phyloP scores from a whole-genome alignment of 1,140 invertebrate genomes.

The Nixonia krombeini region DNA sequence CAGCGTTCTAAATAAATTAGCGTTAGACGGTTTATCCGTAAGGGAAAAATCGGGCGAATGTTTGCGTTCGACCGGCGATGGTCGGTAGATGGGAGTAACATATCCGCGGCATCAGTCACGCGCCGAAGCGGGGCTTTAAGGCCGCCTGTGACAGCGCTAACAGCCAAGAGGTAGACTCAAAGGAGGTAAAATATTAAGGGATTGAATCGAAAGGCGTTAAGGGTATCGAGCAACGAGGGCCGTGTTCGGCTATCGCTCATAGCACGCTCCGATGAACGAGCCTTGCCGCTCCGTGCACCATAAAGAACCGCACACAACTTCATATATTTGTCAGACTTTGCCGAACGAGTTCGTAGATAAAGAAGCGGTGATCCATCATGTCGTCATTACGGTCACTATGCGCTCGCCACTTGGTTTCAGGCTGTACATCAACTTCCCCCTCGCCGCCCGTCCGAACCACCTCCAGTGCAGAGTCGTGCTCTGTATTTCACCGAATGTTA shows the following conservation, averaged over 20 bases:
- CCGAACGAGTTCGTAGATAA: slow-evolving; percentile 33
- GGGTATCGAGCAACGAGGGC: slow-evolving; percentile 3
- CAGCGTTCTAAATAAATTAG: too few relatives aligned
- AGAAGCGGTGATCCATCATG: slow-evolving; percentile 58
- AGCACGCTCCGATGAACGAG: slow-evolving; percentile 54
- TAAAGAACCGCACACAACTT: slow-evolving; percentile 43
- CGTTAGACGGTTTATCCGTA: too few relatives aligned
- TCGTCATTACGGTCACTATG: slow-evolving; percentile 55
- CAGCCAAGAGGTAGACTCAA: slow-evolving; percentile 2
- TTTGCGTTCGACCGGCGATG: neutral
- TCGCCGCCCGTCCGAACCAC: too few relatives aligned
- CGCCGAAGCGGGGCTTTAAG: neutral
- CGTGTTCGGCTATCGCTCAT: slow-evolving; percentile 50
- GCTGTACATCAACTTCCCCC: slow-evolving; percentile 21
- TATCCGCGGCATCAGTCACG: neutral
- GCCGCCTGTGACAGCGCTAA: neutral
- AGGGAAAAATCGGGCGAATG: neutral
- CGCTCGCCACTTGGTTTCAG: slow-evolving; percentile 21
- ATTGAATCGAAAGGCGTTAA: slow-evolving; percentile 46
- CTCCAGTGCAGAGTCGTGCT: too few relatives aligned
- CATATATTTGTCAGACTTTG: slow-evolving; percentile 53
- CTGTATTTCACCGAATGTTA: too few relatives aligned
- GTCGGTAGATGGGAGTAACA: neutral
- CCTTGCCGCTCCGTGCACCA: slow-evolving; percentile 10
- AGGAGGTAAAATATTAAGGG: slow-evolving; percentile 49